Evolutionary conservation across 2,113 vertebrate species (phyloP).

Genomic region (Pandion haliaetus): DNA sequence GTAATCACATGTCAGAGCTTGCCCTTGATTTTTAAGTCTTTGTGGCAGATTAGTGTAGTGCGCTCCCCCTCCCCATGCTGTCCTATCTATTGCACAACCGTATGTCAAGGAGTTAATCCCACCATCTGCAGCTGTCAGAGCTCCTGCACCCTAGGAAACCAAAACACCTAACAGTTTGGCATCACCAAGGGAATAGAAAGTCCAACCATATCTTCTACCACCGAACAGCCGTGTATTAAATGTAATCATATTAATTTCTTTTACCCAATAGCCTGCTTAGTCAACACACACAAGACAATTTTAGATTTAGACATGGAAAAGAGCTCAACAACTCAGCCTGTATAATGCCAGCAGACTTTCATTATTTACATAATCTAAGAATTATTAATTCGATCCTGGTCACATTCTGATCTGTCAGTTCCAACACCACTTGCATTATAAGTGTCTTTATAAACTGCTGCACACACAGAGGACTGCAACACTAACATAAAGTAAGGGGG

Average conservation of each 20-base stretch:
- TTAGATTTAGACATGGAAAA: neutral
- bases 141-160: neutral
- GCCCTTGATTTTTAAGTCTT: constrained; percentile 44
- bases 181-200: neutral
- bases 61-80: neutral
- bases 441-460: neutral
- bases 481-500: neutral
- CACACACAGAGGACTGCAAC: neutral
- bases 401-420: neutral
- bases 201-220: neutral
- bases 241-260: neutral
- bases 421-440: neutral
- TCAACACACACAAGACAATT: neutral
- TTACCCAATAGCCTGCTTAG: neutral
- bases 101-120: constrained; percentile 50
- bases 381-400: fast-evolving
- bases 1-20: constrained; percentile 24
- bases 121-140: constrained; percentile 38
- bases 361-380: neutral
- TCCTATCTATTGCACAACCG: constrained; percentile 14
- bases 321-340: neutral
- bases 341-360: neutral
- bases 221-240: neutral
- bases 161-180: neutral
- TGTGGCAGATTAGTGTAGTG: neutral